Evolutionary conservation across 2,888 invertebrate species (phyloP).

Genomic region (Archaeoteleia sp.): DNA sequence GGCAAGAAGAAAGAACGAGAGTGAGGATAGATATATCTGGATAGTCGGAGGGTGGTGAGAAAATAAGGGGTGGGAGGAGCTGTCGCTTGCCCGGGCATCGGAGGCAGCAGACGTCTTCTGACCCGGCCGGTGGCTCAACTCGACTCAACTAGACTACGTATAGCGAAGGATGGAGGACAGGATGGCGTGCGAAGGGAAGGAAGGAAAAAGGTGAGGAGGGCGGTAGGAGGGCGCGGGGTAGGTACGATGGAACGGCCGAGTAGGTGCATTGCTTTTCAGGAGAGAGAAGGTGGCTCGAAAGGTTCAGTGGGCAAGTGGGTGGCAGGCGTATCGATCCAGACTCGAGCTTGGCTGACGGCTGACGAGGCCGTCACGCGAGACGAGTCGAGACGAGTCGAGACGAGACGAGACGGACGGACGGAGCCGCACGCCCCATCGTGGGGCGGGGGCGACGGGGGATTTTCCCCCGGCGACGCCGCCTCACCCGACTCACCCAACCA

Average conservation of each 20-base stretch:
- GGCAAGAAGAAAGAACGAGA: constrained; percentile 39
- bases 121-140: constrained; percentile 75
- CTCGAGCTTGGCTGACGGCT: constrained; percentile 73
- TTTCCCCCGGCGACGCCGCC: constrained; percentile 8
- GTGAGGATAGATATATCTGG: constrained; percentile 46
- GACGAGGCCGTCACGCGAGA: constrained; percentile 75
- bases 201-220: constrained; percentile 51
- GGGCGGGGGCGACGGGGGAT: constrained; percentile 20
- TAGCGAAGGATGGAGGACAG: constrained; percentile 55
- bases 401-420: constrained; percentile 70
- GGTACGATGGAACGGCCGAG: constrained; percentile 57
- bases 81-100: constrained; percentile 75
- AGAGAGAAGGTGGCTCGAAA: constrained; percentile 57
- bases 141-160: constrained; percentile 66
- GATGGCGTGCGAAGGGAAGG: constrained; percentile 58
- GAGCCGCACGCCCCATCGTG: constrained; percentile 58
- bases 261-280: constrained; percentile 73
- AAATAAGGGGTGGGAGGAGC: constrained; percentile 68
- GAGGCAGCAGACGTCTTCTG: constrained; percentile 75
- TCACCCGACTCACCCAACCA: constrained; percentile 23
- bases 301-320: constrained; percentile 60
- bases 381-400: constrained; percentile 74
- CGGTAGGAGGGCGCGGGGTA: constrained; percentile 48
- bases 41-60: constrained; percentile 54
- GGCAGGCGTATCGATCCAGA: constrained; percentile 74